Percentiles rank a stretch among this genome's conserved stretches.
Evolutionary conservation across 1,140 invertebrate genomes (phyloP).

Genomic region (Diploscapter pachys): DNA sequence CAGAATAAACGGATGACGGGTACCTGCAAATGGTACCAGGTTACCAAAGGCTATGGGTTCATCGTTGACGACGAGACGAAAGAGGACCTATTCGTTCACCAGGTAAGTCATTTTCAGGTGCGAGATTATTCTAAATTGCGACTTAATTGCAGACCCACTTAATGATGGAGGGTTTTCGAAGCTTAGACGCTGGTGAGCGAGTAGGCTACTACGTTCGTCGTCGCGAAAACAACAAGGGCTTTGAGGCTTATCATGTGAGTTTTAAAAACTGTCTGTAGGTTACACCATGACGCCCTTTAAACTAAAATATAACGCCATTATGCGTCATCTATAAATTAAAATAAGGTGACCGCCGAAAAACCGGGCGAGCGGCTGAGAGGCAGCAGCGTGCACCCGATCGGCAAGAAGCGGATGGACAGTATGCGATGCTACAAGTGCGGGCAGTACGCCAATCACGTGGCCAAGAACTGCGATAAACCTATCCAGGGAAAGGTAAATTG

Average conservation of each 20-base stretch:
- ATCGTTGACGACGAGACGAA: slow-evolving; percentile 11
- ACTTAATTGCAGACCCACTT: slow-evolving; percentile 1
- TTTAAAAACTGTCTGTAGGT: neutral
- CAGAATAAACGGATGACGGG: neutral
- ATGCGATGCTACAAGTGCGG: slow-evolving; percentile 22
- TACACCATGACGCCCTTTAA: no score
- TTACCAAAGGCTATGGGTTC: slow-evolving; percentile 26
- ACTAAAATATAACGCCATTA: no score
- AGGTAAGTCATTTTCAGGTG: neutral
- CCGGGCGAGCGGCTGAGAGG: slow-evolving; percentile 18
- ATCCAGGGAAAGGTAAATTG: no score
- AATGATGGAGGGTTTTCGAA: slow-evolving; percentile 27
- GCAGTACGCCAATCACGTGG: slow-evolving; percentile 22
- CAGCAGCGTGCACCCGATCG: slow-evolving; percentile 22
- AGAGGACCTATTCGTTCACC: slow-evolving; percentile 29
- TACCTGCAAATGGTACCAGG: slow-evolving; percentile 25
- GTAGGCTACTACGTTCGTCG: slow-evolving; percentile 19
- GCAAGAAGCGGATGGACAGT: slow-evolving; percentile 12
- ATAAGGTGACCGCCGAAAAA: slow-evolving; percentile 17
- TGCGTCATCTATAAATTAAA: neutral
- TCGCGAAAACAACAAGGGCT: slow-evolving; percentile 15
- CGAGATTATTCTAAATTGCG: no score
- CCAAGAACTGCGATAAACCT: slow-evolving; percentile 4
- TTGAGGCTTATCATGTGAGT: slow-evolving; percentile 16
- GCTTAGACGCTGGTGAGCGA: slow-evolving; percentile 21